Base-by-base conservation (phyloP, 2,113 vertebrate species). In the Lophochroa leadbeateri region DNA sequence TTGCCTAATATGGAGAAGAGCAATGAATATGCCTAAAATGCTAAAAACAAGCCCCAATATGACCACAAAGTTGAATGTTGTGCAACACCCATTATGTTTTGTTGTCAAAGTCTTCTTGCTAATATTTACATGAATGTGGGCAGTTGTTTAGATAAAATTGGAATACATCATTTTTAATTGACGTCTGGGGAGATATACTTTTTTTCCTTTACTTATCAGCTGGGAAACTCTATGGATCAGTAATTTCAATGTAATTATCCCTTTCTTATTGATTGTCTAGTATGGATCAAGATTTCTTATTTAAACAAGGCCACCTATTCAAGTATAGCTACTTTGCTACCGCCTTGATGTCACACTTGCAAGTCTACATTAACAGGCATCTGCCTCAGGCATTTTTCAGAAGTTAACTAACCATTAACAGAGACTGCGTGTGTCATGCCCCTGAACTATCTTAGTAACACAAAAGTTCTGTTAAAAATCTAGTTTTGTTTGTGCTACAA, bases 151-250 rank as follows among this genome's bases (percentile, higher is more conserved):
- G 75, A 13, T 35, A 57, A 21, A 46, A 31, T 35, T 58, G 58
- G 16, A 77, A 58, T 1, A 0, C 8, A 63, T 57, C 74, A 53
- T 37, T 65, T 5, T 0, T n/a, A 86, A 46, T 17, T n/a, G n/a
- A 61, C 11, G 3, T 90, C 11, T 82, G 15, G 5, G 3, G 8
- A 65, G 7, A 47, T 31, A 12, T 0, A 7, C 5, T 35, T 64
- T 7, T 35, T 82, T 47, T 25, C 11, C 5, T 74, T 10, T 74
- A 7, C 3, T 78, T 55, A 39, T 3, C 10, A 57, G 11, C 1
- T 88, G n/a, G 12, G 24, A 86, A 77, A 74, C 2, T 53, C 19
- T 1, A n/a, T 37, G 3, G 5, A 90, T 52, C 12, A 43, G 21
- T 41, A 76, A 60, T 65, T 65, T 76, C 17, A 72, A 61, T 5